These are phyloP conservation scores for Lathamus discolor DNA, from an alignment of 2,113 vertebrate species.

Conservation along the genomic window DNA sequence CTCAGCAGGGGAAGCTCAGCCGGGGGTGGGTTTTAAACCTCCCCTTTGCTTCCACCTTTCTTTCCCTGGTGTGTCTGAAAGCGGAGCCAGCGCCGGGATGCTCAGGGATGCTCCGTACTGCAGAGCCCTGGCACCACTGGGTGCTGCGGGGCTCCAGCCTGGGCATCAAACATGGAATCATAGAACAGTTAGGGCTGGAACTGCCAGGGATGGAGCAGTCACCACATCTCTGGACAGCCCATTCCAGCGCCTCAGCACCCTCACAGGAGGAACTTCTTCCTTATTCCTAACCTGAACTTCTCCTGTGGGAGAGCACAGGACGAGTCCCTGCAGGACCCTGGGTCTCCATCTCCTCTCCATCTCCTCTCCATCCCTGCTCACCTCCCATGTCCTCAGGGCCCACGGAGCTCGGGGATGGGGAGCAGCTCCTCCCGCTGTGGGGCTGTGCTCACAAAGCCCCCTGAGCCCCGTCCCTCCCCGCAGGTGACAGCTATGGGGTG, in stretches of 20 bases:
- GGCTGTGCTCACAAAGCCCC: neutral
- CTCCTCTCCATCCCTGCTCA: neutral
- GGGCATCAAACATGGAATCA: neutral
- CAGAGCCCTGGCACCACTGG: neutral
- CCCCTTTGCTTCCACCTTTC: neutral
- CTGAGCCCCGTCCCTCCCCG: neutral
- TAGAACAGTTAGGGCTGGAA: neutral
- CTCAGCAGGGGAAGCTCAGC: neutral
- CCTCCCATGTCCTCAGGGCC: fast-evolving
- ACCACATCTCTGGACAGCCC: neutral
- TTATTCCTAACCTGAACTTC: neutral
- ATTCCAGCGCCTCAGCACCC: neutral
- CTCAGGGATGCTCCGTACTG: neutral
- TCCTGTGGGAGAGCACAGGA: fast-evolving
- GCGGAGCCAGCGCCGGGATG: neutral
- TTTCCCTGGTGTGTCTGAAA: fast-evolving
- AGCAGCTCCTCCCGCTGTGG: neutral
- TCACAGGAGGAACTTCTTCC: neutral
- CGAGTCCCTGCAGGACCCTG: neutral
- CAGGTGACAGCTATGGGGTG: constrained; percentile 57
- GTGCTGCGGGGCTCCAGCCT: neutral
- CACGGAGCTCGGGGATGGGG: neutral
- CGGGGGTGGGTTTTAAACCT: neutral
- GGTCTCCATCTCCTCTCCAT: neutral
- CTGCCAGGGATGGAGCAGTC: neutral